Evolutionary conservation across 2,797 vertebrate species (phyloP), one percentile per base, ranked within the genome.

Genomic region (Buceros bicornis): DNA sequence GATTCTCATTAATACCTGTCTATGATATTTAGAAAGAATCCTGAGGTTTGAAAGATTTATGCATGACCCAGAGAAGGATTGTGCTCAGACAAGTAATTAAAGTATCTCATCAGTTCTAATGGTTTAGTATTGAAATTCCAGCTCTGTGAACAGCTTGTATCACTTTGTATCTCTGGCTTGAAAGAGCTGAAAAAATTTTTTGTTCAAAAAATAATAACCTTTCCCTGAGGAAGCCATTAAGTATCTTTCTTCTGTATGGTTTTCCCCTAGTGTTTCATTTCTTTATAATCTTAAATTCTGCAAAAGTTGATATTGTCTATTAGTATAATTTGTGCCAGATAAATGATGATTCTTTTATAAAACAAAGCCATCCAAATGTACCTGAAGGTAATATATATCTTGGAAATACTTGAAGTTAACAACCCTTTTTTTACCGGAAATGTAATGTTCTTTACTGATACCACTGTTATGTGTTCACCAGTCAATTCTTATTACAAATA

Each of bases 221-320:
- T 70, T 94, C 90, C 72, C 64, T 61, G 45, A 77, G 89, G 71
- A 91, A 92, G 15, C 33, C 17, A 35, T 93, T 94, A 85, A 9
- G 16, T 56, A 33, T 51, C 57, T 83, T 80, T 85, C 24, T 82
- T 95, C 54, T 43, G 2, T 53, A 7, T 35, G n/a, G 31, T 48
- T 94, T 93, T 69, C 33, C 61, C n/a, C 26, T 26, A 43, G 47
- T 54, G 21, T 57, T 82, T 81, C 61, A 48, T 18, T 48, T 93
- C 60, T 69, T 89, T 54, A 74, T 69, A 37, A 73, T 92, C 53
- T 54, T 82, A 16, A 66, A 28, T 78, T 87, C 72, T 74, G 61
- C 83, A 86, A 28, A 65, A 96, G 61, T 54, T 88, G 90, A 76
- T 81, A 56, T 65, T 69, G 50, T 64, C 58, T 78, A 22, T 72